These are phyloP conservation scores for Macquaria ambigua DNA, from an alignment of 2,113 vertebrate genomes.

Conservation along the genomic window DNA sequence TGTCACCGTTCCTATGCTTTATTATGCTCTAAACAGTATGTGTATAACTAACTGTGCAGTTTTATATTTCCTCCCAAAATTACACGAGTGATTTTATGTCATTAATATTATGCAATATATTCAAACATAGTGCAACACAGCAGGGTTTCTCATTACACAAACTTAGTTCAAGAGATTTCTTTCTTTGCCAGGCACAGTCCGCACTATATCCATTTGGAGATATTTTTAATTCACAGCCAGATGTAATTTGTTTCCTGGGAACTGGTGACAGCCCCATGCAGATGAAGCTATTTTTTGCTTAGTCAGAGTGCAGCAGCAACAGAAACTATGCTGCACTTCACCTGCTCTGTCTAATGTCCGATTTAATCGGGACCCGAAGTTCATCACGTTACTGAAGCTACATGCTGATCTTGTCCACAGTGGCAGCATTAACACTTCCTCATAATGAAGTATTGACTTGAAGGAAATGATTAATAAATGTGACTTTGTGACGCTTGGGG, in stretches of 20 bases:
- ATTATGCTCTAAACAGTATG: not conserved
- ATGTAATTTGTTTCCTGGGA: conserved; percentile 22
- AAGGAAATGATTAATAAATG: conserved; percentile 43
- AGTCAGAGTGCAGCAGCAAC: not conserved
- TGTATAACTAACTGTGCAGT: not conserved
- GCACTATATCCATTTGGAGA: conserved; percentile 15
- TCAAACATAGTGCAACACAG: not conserved
- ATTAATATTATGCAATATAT: not conserved
- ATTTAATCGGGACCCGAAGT: conserved; percentile 12
- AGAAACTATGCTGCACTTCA: conserved; percentile 10
- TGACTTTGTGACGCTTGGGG: conserved; percentile 34
- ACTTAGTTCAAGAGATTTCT: not conserved
- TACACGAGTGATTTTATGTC: not conserved
- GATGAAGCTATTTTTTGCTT: conserved; percentile 5
- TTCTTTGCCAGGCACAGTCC: not conserved
- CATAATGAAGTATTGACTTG: conserved; percentile 46
- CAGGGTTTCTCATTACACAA: conserved; percentile 5
- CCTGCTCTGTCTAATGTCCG: not conserved
- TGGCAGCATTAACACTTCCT: conserved; percentile 1
- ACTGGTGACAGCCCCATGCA: conserved; percentile 1
- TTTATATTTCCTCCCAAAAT: not conserved
- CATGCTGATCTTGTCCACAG: conserved; percentile 11
- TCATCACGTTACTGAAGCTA: conserved; percentile 4
- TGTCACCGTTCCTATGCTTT: not conserved
- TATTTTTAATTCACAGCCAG: conserved; percentile 44